Conservation (phyloP, 2,888 invertebrate species). For the Andrena minutula region DNA sequence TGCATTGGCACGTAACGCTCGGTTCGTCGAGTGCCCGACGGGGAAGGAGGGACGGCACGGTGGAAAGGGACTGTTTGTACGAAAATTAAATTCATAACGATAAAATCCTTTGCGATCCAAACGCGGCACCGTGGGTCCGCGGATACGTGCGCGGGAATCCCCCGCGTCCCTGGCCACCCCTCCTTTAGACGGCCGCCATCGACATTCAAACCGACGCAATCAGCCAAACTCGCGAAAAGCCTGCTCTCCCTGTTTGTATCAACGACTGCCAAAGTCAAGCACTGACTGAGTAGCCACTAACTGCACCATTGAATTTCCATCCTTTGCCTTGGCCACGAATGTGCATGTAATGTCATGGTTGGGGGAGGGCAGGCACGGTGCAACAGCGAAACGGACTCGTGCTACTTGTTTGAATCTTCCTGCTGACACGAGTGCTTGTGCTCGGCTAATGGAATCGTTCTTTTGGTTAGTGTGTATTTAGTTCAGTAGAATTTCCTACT, state of each 20-base stretch:
- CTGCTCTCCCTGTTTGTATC: conserved; percentile 17
- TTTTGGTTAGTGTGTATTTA: too few species aligned
- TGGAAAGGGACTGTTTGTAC: conserved; percentile 77
- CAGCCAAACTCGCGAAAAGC: conserved; percentile 59
- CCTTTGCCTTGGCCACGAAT: conserved; percentile 8
- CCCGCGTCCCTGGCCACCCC: not conserved
- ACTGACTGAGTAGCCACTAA: conserved; percentile 68
- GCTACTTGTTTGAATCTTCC: conserved; percentile 1
- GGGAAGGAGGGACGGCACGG: conserved; percentile 66
- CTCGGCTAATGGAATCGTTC: not conserved
- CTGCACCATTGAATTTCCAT: conserved; percentile 45
- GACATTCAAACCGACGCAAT: conserved; percentile 64
- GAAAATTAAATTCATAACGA: conserved; percentile 84
- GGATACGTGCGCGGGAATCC: conserved; percentile 9
- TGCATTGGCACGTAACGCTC: conserved; percentile 79
- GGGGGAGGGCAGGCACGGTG: not conserved
- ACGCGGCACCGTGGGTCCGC: conserved; percentile 20
- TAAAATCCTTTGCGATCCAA: conserved; percentile 79
- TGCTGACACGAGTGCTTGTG: not conserved
- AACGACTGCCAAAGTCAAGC: conserved; percentile 54
- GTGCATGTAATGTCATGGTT: not conserved
- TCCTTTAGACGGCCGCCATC: conserved; percentile 7
- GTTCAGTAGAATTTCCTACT: too few species aligned
- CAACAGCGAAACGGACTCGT: not conserved
- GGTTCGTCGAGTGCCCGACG: conserved; percentile 43